Evolutionary conservation across 2,888 invertebrate species (phyloP).

Genomic region (Saturnia japonica): DNA sequence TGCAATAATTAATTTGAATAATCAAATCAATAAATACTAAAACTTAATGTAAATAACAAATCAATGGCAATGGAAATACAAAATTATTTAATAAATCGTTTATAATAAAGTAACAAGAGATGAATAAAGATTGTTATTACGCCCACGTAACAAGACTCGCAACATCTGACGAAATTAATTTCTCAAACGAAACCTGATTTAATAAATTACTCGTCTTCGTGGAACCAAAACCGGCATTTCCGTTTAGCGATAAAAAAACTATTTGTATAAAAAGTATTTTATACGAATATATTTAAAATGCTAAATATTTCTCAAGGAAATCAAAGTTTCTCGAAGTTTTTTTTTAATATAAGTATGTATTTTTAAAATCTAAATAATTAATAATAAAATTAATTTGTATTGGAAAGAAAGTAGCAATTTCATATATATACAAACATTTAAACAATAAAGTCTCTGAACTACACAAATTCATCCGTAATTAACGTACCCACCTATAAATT

Average conservation of each 20-base stretch:
- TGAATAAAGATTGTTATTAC: slow-evolving; percentile 25
- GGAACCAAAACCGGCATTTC: slow-evolving; percentile 29
- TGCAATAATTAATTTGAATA: slow-evolving; percentile 43
- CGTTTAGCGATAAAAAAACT: slow-evolving; percentile 19
- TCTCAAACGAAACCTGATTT: slow-evolving; percentile 23
- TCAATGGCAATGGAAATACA: not conserved
- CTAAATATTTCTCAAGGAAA: slow-evolving; percentile 5
- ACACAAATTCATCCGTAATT: not conserved
- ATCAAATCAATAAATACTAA: slow-evolving; percentile 20
- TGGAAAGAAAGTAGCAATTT: not conserved
- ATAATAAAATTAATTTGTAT: not conserved
- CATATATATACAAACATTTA: not conserved
- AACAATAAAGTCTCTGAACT: not conserved
- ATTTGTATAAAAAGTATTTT: not conserved
- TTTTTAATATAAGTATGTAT: not conserved
- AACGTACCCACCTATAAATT: not conserved
- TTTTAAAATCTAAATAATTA: not conserved
- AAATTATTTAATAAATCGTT: slow-evolving; percentile 7
- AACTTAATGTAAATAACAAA: not conserved
- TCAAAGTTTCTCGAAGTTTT: not conserved
- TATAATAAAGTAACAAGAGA: not conserved
- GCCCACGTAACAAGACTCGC: slow-evolving; percentile 28
- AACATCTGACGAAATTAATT: slow-evolving; percentile 27
- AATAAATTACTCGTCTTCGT: slow-evolving; percentile 28
- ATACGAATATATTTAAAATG: not conserved